Evolutionary conservation across 2,888 invertebrate species (phyloP).

Genomic region (Calameuta pallipes): DNA sequence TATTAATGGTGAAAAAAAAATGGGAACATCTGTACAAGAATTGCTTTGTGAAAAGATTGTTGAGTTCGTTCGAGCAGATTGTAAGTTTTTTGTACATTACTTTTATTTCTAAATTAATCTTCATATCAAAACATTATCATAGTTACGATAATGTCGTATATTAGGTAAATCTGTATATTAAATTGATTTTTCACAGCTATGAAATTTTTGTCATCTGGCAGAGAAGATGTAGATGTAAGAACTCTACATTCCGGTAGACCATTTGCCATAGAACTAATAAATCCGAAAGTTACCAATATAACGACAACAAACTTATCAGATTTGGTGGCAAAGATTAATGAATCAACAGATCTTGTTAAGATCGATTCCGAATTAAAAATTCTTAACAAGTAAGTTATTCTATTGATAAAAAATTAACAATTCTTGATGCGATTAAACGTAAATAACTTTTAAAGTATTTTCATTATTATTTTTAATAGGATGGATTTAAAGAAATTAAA

Average conservation of each 20-base stretch:
- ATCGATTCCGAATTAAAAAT: slow-evolving; percentile 75
- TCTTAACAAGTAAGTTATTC: slow-evolving; percentile 69
- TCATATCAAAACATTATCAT: slow-evolving; percentile 1
- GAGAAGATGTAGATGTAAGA: slow-evolving; percentile 97
- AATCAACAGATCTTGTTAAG: slow-evolving; percentile 68
- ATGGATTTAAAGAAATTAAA: slow-evolving; percentile 79
- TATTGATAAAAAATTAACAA: neutral
- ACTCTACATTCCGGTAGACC: slow-evolving; percentile 93
- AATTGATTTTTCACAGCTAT: slow-evolving; percentile 61
- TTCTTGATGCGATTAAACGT: neutral
- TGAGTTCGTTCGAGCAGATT: slow-evolving; percentile 70
- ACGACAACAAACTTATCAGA: slow-evolving; percentile 67
- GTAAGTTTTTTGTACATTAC: slow-evolving; percentile 49
- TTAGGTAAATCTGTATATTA: too few species aligned
- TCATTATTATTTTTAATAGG: slow-evolving; percentile 62
- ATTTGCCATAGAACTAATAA: slow-evolving; percentile 87
- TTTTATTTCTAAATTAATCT: neutral
- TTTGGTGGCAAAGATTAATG: slow-evolving; percentile 73
- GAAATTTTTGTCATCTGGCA: slow-evolving; percentile 91
- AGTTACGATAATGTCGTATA: neutral
- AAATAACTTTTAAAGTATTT: neutral
- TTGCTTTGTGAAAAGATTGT: slow-evolving; percentile 79
- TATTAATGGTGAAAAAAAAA: slow-evolving; percentile 80
- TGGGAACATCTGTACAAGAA: slow-evolving; percentile 92
- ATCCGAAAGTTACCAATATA: slow-evolving; percentile 73